Percentiles rank a stretch among this genome's conserved stretches.
Evolutionary conservation across 2,888 invertebrate genomes (phyloP).

Genomic region (Julus scanicus): DNA sequence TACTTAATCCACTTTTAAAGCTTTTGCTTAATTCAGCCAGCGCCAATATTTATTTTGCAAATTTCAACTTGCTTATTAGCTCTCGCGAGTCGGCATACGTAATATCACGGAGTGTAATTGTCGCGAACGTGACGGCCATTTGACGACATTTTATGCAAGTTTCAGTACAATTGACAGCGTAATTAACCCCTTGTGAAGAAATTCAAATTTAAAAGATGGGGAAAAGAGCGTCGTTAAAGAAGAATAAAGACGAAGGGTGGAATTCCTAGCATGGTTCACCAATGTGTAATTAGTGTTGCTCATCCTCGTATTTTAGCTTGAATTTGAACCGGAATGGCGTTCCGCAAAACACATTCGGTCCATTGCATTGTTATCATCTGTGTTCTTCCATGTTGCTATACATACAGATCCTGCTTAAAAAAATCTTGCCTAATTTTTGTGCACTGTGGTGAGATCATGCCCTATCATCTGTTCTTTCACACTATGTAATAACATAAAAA

Average conservation of each 20-base stretch:
- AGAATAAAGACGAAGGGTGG: slow-evolving; percentile 34
- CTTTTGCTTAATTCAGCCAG: background rate
- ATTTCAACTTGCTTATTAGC: slow-evolving; percentile 2
- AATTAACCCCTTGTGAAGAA: slow-evolving; percentile 30
- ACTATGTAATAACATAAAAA: too few relatives aligned
- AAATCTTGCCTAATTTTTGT: background rate
- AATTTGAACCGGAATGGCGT: slow-evolving; percentile 16
- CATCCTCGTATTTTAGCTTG: background rate
- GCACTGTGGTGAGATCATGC: background rate
- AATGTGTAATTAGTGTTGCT: slow-evolving; percentile 30
- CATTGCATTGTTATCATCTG: background rate
- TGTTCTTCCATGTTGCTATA: background rate
- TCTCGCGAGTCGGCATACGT: background rate
- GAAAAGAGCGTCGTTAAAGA: slow-evolving; percentile 14
- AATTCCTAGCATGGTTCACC: slow-evolving; percentile 22
- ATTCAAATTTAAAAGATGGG: slow-evolving; percentile 40
- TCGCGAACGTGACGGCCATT: background rate
- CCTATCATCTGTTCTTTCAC: too few relatives aligned
- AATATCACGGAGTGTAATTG: background rate
- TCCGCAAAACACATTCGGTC: background rate
- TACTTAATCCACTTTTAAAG: slow-evolving; percentile 15
- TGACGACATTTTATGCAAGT: slow-evolving; percentile 21
- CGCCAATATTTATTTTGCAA: slow-evolving; percentile 13
- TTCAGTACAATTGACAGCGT: slow-evolving; percentile 24
- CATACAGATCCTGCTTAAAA: background rate